phyloP scores from a whole-genome alignment of 2,797 vertebrate genomes.

The Crocodylus rhombifer region DNA sequence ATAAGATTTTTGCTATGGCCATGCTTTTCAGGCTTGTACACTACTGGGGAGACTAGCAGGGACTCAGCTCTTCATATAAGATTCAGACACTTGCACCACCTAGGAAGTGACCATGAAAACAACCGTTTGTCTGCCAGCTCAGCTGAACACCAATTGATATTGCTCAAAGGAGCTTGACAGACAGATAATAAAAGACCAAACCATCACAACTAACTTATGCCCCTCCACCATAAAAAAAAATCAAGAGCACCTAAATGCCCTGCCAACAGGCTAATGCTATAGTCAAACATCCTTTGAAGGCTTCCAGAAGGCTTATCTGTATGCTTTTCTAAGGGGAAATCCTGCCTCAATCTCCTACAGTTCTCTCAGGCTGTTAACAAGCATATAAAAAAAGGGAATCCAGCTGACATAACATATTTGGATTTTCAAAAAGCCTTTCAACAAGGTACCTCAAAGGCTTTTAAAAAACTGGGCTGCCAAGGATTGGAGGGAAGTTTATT shows the following conservation, averaged over 20 bases:
- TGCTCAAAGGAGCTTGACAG: background rate
- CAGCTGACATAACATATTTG: no score
- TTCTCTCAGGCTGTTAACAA: no score
- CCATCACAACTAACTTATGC: background rate
- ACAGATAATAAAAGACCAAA: background rate
- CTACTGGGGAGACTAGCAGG: background rate
- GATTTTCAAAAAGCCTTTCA: no score
- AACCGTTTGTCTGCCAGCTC: background rate
- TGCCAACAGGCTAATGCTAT: background rate
- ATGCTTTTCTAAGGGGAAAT: no score
- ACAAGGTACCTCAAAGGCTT: no score
- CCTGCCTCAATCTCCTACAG: no score
- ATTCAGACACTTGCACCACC: background rate
- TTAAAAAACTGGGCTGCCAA: no score
- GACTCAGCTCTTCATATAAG: background rate
- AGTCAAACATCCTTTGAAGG: background rate
- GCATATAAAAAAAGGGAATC: no score
- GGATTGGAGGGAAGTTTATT: no score
- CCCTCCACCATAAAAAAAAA: background rate
- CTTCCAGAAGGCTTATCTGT: no score
- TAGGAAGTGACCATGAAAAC: background rate
- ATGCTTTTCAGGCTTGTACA: background rate
- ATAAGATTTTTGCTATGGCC: accelerated
- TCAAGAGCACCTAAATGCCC: background rate
- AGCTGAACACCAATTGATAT: background rate